Percentiles rank a stretch among this genome's conserved stretches.
Evolutionary conservation across 2,797 vertebrate species (phyloP).

Genomic region (Alectoris magna): DNA sequence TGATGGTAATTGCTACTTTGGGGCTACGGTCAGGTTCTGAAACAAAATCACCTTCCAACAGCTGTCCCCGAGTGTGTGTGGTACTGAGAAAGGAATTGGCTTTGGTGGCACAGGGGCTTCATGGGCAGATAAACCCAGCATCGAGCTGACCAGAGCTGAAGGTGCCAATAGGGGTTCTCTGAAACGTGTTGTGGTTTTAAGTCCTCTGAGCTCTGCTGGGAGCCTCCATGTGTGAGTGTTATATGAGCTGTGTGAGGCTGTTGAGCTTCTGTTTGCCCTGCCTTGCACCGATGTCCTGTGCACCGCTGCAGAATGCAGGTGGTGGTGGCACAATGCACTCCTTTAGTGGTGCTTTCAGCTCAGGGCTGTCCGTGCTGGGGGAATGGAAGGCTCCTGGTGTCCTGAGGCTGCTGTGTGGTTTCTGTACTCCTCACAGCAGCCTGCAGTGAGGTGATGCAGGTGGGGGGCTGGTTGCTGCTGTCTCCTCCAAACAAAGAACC

Average conservation of each 20-base stretch:
- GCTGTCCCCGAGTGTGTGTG: conserved; percentile 19
- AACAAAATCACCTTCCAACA: conserved; percentile 7
- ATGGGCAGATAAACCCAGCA: not conserved
- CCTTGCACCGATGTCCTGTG: no score
- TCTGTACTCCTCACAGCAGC: not conserved
- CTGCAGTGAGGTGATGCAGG: fast-evolving
- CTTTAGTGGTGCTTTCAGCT: not conserved
- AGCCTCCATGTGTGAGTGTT: not conserved
- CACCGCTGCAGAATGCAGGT: not conserved
- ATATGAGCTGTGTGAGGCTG: not conserved
- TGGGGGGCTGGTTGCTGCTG: not conserved
- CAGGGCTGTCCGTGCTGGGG: fast-evolving
- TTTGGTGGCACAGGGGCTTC: not conserved
- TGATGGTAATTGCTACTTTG: conserved; percentile 57
- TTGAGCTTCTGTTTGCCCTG: fast-evolving
- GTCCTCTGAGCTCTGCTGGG: not conserved
- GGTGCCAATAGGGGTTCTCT: not conserved
- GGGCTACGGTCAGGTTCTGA: conserved; percentile 52
- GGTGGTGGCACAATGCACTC: not conserved
- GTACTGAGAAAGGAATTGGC: not conserved
- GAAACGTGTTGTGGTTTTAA: not conserved
- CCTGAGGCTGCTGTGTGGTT: not conserved
- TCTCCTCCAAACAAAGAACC: not conserved
- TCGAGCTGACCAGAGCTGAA: not conserved
- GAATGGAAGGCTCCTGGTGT: not conserved